These are phyloP conservation scores for Microplitis manilae DNA, from an alignment of 2,888 invertebrate genomes.

Conservation along the genomic window DNA sequence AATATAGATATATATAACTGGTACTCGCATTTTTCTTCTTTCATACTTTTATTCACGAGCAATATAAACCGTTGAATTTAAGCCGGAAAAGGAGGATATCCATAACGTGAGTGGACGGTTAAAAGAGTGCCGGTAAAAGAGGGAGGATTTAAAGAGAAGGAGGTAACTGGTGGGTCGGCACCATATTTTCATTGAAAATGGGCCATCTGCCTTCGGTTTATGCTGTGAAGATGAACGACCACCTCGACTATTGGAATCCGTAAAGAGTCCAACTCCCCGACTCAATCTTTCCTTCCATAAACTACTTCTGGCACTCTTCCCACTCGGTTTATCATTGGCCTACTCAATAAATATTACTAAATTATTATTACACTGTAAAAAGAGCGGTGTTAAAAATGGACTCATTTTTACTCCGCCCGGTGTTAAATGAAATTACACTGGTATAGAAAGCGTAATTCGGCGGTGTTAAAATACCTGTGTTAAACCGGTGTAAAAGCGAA, in stretches of 20 bases:
- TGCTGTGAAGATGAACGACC: slow-evolving; percentile 30
- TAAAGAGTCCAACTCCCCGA: slow-evolving; percentile 16
- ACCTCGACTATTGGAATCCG: slow-evolving; percentile 30
- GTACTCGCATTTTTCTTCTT: slow-evolving; percentile 11
- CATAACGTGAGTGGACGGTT: slow-evolving; percentile 27
- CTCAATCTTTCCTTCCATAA: slow-evolving; percentile 23
- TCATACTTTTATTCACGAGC: slow-evolving; percentile 15
- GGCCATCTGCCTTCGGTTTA: slow-evolving; percentile 48
- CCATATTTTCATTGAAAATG: slow-evolving; percentile 46
- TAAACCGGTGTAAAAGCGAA: too few relatives aligned
- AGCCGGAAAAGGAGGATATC: slow-evolving; percentile 33
- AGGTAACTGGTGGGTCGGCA: slow-evolving; percentile 29
- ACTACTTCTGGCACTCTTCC: slow-evolving; percentile 32
- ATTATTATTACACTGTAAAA: too few relatives aligned
- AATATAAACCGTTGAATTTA: slow-evolving; percentile 25
- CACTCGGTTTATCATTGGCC: slow-evolving; percentile 33
- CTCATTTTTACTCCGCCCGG: too few relatives aligned
- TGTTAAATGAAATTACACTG: too few relatives aligned
- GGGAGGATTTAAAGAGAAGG: slow-evolving; percentile 21
- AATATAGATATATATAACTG: not conserved
- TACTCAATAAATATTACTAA: slow-evolving; percentile 37
- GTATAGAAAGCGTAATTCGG: too few relatives aligned
- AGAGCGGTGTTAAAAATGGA: too few relatives aligned
- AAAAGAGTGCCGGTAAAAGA: not conserved
- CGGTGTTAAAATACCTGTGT: too few relatives aligned